Evolutionary conservation across 1,140 invertebrate genomes (phyloP).

Genomic region (Pantala flavescens): DNA sequence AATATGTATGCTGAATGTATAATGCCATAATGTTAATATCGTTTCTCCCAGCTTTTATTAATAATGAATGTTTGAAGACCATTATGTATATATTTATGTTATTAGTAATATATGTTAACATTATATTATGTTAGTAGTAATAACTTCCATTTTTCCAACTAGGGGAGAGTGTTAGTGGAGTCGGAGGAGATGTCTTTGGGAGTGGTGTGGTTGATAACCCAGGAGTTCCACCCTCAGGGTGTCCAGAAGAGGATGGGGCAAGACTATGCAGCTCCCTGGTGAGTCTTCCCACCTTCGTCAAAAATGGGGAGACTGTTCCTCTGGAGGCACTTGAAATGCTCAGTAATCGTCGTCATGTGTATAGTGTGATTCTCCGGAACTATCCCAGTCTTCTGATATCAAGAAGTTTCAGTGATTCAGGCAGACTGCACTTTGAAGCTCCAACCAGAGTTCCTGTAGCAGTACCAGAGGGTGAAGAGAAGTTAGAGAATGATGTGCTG

Average conservation of each 20-base stretch:
- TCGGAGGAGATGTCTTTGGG: background rate
- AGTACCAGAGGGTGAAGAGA: conserved; percentile 29
- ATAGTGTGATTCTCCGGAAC: conserved; percentile 57
- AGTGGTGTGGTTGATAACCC: background rate
- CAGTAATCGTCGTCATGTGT: conserved; percentile 55
- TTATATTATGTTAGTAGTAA: too few species aligned
- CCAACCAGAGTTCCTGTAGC: conserved; percentile 41
- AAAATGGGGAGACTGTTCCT: conserved; percentile 62
- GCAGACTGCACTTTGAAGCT: conserved; percentile 35
- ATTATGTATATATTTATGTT: too few species aligned
- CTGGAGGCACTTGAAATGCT: conserved; percentile 61
- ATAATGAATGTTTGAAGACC: too few species aligned
- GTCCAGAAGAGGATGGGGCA: conserved; percentile 25
- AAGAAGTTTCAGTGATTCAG: conserved; percentile 61
- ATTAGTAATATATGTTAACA: too few species aligned
- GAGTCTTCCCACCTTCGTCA: conserved; percentile 70
- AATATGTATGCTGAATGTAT: too few species aligned
- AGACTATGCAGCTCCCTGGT: conserved; percentile 67
- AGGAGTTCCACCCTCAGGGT: conserved; percentile 54
- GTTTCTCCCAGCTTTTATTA: too few species aligned
- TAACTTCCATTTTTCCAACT: too few species aligned
- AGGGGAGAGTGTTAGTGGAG: background rate
- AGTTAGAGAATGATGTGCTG: conserved; percentile 29
- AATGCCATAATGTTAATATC: too few species aligned
- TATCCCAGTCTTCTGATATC: conserved; percentile 59